Evolutionary conservation across 1,140 invertebrate genomes (phyloP), one percentile per base, ranked within the genome.

Genomic region (Aphelinus certus): DNA sequence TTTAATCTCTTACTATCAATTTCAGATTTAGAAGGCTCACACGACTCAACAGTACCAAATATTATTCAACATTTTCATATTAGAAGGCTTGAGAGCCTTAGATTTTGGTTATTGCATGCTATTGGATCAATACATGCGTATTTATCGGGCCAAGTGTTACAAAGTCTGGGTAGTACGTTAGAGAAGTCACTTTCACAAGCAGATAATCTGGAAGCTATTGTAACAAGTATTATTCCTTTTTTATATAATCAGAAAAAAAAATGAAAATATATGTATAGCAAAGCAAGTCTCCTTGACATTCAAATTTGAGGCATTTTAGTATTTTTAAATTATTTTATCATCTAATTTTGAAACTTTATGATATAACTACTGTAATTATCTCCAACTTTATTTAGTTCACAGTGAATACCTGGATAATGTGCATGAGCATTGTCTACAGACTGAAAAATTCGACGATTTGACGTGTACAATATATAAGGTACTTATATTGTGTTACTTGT

Each of bases 41-140:
- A 79, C 71, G 75, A 67, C 7, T 57, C 63, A 3, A 53, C 48
- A 60, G 79, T 82, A 56, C 73, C 26, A 7, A 81, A 87, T 71
- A 74, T 56, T 26, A 70, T 84, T 46, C 81, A 85, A 77, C 82
- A 84, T 7, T 87, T 87, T 78, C 76, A 86, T 26, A 81, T 88
- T 7, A 89, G 89, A 78, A 83, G 90, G 10, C 85, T 92, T 56
- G 89, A 92, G 69, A 83, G 90, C 48, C 83, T 93, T 6, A 84
- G 90, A 72, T 91, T 92, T 81, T 90, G 89, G 83, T 83, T 92
- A 3, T 78, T 91, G 9, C 90, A 92, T 81, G 89, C 91, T 57
- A 86, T 92, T 63, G 90, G 90, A 70, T 90, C 88, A 63, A 87
- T 93, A 63, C 91, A 92, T 78, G 88, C 90, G 73, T 92, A 92